Evolutionary conservation across 2,888 invertebrate genomes (phyloP).

Genomic region (Xanthia togata): DNA sequence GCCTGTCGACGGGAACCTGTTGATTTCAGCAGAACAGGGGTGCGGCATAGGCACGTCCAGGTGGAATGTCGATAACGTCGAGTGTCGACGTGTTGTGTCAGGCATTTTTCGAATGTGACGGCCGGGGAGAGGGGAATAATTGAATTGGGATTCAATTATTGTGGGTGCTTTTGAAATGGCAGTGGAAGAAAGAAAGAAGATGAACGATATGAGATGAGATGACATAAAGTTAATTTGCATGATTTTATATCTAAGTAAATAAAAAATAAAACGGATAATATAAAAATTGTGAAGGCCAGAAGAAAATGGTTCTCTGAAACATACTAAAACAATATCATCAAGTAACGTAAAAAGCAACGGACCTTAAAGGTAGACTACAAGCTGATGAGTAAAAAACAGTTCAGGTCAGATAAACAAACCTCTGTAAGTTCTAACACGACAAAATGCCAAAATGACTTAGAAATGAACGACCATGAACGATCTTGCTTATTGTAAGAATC

Average conservation of each 20-base stretch:
- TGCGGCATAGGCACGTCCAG: slow-evolving; percentile 53
- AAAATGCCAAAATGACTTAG: not conserved
- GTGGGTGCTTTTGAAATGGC: not conserved
- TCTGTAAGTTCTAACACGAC: not conserved
- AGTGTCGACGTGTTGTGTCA: slow-evolving; percentile 33
- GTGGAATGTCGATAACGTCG: slow-evolving; percentile 49
- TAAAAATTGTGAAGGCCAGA: not conserved
- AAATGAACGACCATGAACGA: not conserved
- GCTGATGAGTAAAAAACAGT: not conserved
- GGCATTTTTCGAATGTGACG: slow-evolving; percentile 30
- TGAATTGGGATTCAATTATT: not conserved
- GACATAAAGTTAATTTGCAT: not conserved
- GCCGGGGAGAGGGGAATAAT: not conserved
- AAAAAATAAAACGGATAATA: not conserved
- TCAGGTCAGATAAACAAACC: not conserved
- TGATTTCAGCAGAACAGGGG: slow-evolving; percentile 82
- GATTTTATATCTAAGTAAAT: not conserved
- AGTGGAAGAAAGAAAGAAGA: not conserved
- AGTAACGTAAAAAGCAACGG: not conserved
- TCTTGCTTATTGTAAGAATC: not conserved
- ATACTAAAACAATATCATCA: not conserved
- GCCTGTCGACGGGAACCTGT: slow-evolving; percentile 83
- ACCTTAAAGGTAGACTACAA: not conserved
- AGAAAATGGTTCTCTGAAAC: too few species aligned
- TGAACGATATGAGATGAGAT: not conserved